Percentiles rank a stretch among this genome's conserved stretches.
Conservation (phyloP, 2,888 invertebrate species). For the Euplexia lucipara region DNA sequence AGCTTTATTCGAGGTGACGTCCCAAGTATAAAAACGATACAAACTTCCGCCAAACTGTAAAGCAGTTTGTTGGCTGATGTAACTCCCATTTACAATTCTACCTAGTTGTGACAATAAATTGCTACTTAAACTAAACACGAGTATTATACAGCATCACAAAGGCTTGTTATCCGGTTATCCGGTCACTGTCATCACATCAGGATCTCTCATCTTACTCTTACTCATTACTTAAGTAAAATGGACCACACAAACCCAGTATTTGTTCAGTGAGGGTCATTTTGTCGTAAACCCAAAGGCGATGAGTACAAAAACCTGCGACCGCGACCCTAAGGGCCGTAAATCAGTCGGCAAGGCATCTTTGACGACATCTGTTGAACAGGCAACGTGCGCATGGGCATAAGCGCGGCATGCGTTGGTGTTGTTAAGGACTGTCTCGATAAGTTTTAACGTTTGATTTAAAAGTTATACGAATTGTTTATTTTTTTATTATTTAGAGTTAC, state of each 20-base stretch:
- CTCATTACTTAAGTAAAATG: slow-evolving; percentile 14
- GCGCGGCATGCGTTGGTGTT: slow-evolving; percentile 42
- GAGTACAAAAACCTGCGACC: slow-evolving; percentile 69
- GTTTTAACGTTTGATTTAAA: too few species aligned
- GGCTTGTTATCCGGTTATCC: too few species aligned
- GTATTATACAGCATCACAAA: too few species aligned
- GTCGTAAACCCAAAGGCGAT: slow-evolving; percentile 67
- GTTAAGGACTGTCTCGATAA: slow-evolving; percentile 24
- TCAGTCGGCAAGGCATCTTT: slow-evolving; percentile 74
- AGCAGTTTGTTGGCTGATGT: too few species aligned
- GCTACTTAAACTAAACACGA: too few species aligned
- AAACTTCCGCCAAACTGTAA: too few species aligned
- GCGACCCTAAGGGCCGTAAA: slow-evolving; percentile 75
- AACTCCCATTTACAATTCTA: too few species aligned
- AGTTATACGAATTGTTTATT: too few species aligned
- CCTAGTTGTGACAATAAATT: too few species aligned
- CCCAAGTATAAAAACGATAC: too few species aligned
- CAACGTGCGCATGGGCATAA: slow-evolving; percentile 57
- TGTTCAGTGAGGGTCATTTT: slow-evolving; percentile 66
- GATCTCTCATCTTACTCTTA: neutral
- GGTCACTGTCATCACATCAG: slow-evolving; percentile 1
- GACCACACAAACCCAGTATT: slow-evolving; percentile 68
- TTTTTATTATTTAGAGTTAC: too few species aligned
- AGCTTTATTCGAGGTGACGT: too few species aligned
- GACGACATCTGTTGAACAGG: slow-evolving; percentile 80